These are phyloP conservation scores for Pseudorhiza aurosa DNA, from an alignment of 30 jellyfish, hydroid and myxozoan genomes.

Conservation along the genomic window DNA sequence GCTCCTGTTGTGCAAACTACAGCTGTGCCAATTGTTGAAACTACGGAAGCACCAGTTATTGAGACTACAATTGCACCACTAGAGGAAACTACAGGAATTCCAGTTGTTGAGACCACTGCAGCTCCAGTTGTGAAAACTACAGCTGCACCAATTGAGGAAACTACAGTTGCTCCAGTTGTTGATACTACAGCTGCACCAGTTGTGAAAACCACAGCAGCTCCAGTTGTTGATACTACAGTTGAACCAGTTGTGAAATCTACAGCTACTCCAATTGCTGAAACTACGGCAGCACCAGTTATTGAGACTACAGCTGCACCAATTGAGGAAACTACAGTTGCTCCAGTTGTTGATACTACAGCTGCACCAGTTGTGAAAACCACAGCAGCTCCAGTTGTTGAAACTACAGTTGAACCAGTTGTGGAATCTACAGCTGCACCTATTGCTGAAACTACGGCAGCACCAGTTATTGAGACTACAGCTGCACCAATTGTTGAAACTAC, in stretches of 20 bases:
- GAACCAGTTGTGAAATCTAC: conserved; percentile 23
- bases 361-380: conserved; percentile 39
- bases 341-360: conserved; percentile 6
- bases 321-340: conserved; percentile 13
- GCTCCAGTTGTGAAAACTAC: conserved; percentile 35
- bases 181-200: conserved; percentile 36
- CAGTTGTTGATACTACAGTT: conserved; percentile 12
- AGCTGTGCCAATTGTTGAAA: conserved; percentile 41
- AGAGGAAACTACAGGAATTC: conserved; percentile 1
- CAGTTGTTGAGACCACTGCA: not conserved
- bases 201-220: conserved; percentile 3
- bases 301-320: conserved; percentile 17
- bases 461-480: conserved; percentile 12
- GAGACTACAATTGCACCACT: conserved; percentile 7
- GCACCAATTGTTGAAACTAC: conserved; percentile 37
- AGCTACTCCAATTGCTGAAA: conserved; percentile 15
- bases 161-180: conserved; percentile 11
- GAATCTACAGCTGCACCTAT: conserved; percentile 52
- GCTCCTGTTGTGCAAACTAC: conserved; percentile 26
- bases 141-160: conserved; percentile 23
- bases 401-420: conserved; percentile 40
- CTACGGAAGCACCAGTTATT: conserved; percentile 19
- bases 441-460: conserved; percentile 42
- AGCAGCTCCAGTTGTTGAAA: conserved; percentile 35
- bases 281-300: not conserved